Evolutionary conservation across 2,113 vertebrate species (phyloP).

Genomic region (Gnathonemus longibarbis): DNA sequence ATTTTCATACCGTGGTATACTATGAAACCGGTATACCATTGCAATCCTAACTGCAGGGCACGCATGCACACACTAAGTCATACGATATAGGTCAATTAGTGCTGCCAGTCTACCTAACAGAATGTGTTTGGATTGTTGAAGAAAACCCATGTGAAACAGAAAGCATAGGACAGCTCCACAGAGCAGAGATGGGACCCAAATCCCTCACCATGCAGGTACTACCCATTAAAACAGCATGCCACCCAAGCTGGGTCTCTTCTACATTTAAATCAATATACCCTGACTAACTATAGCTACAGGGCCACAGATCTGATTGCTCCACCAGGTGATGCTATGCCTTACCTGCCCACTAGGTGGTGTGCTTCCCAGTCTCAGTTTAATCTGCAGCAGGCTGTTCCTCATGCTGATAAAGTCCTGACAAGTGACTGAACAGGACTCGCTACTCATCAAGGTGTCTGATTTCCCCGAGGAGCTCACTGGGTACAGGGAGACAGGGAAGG

Average conservation of each 20-base stretch:
- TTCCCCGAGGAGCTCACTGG: conserved; percentile 57
- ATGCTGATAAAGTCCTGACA: conserved; percentile 65
- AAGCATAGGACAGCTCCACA: not conserved
- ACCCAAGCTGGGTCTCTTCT: not conserved
- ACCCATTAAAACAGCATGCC: not conserved
- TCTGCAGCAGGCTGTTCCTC: conserved; percentile 59
- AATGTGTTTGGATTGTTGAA: not conserved
- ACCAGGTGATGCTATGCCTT: not conserved
- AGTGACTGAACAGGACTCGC: conserved; percentile 61
- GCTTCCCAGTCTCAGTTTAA: conserved; percentile 55
- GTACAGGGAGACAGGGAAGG: not conserved
- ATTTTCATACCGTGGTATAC: too few relatives aligned
- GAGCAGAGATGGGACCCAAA: not conserved
- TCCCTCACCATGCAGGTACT: not conserved
- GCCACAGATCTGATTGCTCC: not conserved
- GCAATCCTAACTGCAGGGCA: not conserved
- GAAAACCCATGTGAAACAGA: not conserved
- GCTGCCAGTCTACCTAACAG: not conserved
- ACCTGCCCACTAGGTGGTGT: conserved; percentile 51
- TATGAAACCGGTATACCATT: too few relatives aligned
- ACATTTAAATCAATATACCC: not conserved
- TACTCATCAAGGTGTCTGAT: conserved; percentile 63
- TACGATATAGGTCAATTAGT: not conserved
- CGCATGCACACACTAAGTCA: not conserved
- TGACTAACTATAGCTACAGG: not conserved